phyloP scores from a whole-genome alignment of 2,113 vertebrate genomes.

The Bagarius yarrelli region DNA sequence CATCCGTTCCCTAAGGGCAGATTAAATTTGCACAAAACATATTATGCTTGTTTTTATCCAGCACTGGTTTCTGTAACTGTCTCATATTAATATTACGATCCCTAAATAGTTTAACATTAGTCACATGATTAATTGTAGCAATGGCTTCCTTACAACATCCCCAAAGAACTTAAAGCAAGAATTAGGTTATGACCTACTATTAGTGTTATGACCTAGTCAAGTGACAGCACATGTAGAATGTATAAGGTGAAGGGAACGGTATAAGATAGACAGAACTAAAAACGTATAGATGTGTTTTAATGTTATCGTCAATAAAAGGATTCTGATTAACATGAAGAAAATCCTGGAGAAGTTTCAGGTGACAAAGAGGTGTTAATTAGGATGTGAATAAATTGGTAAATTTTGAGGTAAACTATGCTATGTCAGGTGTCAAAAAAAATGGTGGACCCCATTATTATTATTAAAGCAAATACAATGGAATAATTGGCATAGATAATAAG shows the following conservation, averaged over 20 bases:
- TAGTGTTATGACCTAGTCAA: background rate
- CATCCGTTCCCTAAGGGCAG: constrained; percentile 50
- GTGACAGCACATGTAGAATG: background rate
- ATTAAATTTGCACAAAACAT: constrained; percentile 51
- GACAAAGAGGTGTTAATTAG: background rate
- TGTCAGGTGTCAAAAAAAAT: background rate
- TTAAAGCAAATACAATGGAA: background rate
- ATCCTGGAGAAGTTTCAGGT: background rate
- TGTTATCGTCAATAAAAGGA: background rate
- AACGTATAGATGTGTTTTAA: background rate
- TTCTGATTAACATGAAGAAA: background rate
- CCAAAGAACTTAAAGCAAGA: constrained; percentile 14
- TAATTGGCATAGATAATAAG: no score
- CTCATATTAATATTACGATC: constrained; percentile 37
- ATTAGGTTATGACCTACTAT: background rate
- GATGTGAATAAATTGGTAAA: background rate
- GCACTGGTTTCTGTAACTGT: constrained; percentile 27
- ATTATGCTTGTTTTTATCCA: constrained; percentile 38
- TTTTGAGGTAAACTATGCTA: background rate
- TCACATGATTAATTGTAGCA: background rate
- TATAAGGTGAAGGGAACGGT: background rate
- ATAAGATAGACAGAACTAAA: background rate
- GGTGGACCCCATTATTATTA: background rate
- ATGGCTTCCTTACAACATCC: constrained; percentile 10
- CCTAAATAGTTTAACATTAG: constrained; percentile 26